Base-by-base conservation (phyloP, 2,888 invertebrate genomes). In the Eupsilia transversa region DNA sequence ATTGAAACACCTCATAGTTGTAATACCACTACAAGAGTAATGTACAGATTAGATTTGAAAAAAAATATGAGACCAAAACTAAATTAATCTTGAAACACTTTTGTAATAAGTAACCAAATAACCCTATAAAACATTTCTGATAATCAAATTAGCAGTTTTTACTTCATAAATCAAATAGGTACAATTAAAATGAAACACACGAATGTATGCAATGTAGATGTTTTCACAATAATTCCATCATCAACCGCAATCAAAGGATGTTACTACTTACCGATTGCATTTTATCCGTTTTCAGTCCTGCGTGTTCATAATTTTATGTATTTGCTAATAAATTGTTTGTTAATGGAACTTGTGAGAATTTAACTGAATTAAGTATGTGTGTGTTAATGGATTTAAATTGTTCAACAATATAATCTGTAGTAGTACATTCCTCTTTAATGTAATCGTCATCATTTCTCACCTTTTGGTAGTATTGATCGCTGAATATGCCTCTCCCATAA, bases 241-340 rank as follows among this genome's bases (percentile, higher is more conserved):
- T 70, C 59, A 64, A 33, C 49, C 54, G 65, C 74, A 82, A 75
- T 57, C 52, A 14, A 52, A 87, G 86, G 86, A 86, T 87, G 72
- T 79, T 17, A 12, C n/a, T 57, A 79, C 43, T 85, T 86, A 83
- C 52, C 17, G 54, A 46, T 86, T 86, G 86, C 86, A 76, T 66
- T 78, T 76, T 56, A 56, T 82, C 84, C 84, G 78, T 76, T 76
- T 66, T 64, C 14, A 63, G 59, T 59, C 33, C 72, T 79, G 76
- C 80, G 84, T 79, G 77, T 59, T 61, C 4, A 54, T 80, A 75
- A 74, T 77, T 78, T 66, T 30, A 46, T 70, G 73, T 35, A 56
- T 80, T 65, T 75, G 46, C 57, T 54, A 72, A 75, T 23, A 33
- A 52, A 71, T 49, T 73, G 63, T 64, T 82, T 64, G 60, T 64